Evolutionary conservation across 2,113 vertebrate genomes (phyloP), one percentile per base, ranked within the genome.

Genomic region (Cranoglanis bouderius): DNA sequence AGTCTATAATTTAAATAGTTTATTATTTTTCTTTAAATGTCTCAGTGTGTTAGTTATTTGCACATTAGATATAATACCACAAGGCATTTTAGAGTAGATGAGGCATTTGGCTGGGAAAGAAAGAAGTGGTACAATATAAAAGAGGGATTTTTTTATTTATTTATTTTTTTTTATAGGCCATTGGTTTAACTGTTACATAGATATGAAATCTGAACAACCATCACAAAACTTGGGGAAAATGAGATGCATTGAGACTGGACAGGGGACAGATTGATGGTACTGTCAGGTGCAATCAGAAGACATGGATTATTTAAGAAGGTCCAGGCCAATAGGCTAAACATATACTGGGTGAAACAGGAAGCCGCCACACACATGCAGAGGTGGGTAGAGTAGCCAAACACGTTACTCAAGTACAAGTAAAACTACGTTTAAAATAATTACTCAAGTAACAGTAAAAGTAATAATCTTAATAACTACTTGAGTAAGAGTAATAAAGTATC

Each of bases 251-350:
- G 72, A 65, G 85, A 14, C 65, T 51, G 72, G 70, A 90, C 89
- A 89, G 46, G 16, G 89, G 84, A 18, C 32, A 92, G 92, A 92
- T 91, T 92, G 88, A 93, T 91, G 87, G 88, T 38, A 61, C 92
- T 82, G 24, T 35, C n/a, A 90, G 90, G 90, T 93, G 43, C 85
- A 51, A 3, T 85, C 70, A 46, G 82, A 84, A 40, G 85, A 59
- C 88, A 86, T 92, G 88, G 81, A 89, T 90, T 93, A 67, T 89
- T 89, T 21, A 82, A 90, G 84, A 85, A 67, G 65, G 82, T 59
- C 59, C 72, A 63, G 59, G 82, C 70, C 89, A 38, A 88, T 80
- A 57, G n/a, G 29, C 70, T 88, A 91, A 63, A 61, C 74, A 63
- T 85, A 82, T 35, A 10, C 61, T 78, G 59, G 72, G 83, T 90